Conservation (phyloP, 2,797 vertebrate species). For the Chaetodon trifasciatus region DNA sequence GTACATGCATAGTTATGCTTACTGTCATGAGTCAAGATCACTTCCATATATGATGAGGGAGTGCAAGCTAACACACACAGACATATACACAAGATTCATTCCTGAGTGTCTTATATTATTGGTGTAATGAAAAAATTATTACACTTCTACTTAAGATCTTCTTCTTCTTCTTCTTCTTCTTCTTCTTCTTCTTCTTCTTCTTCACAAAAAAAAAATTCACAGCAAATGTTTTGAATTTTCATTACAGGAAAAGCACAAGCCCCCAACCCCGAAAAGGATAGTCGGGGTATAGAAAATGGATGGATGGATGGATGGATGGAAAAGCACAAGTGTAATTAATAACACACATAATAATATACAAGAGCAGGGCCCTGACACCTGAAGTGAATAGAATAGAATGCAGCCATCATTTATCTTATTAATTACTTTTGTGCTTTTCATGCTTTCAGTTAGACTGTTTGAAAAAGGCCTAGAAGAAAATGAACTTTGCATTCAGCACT, state of each 20-base stretch:
- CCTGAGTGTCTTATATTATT: conserved; percentile 27
- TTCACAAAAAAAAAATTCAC: conserved; percentile 3
- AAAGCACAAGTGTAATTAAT: not conserved
- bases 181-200: not conserved
- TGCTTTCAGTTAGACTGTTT: not conserved
- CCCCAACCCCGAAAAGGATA: too few species aligned
- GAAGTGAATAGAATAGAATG: not conserved
- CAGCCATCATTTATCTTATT: not conserved
- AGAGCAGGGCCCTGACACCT: not conserved
- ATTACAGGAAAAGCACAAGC: not conserved
- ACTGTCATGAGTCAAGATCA: conserved; percentile 34
- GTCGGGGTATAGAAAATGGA: too few species aligned
- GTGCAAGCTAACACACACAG: conserved; percentile 5
- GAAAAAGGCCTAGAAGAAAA: not conserved
- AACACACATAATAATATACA: not conserved
- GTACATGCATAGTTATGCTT: conserved; percentile 47
- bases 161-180: not conserved
- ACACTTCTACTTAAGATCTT: not conserved
- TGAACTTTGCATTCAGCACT: not conserved
- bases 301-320: too few species aligned
- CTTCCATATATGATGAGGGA: conserved; percentile 15
- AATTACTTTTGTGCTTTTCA: not conserved
- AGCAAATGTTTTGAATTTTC: not conserved
- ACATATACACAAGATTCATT: conserved; percentile 4
- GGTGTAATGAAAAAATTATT: not conserved